Percentiles rank a stretch among this genome's conserved stretches.
Conservation (phyloP, 1,140 invertebrate species). For the Drusus annulatus region DNA sequence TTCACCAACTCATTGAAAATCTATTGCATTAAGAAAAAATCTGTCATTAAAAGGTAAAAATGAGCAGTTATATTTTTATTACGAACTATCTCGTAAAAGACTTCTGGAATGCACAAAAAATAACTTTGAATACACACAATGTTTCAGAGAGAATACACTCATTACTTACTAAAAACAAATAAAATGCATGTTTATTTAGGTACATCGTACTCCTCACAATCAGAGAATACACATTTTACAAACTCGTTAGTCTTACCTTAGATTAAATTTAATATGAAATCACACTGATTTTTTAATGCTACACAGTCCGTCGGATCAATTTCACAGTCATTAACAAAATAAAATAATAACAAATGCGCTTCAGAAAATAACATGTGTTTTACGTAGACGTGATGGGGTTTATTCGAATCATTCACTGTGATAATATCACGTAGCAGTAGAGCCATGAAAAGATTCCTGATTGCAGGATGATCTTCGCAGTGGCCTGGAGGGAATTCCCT, state of each 20-base stretch:
- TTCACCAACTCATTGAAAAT: too few relatives aligned
- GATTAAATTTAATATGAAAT: constrained; percentile 35
- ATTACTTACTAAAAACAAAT: too few relatives aligned
- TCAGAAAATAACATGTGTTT: neutral
- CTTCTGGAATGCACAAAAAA: too few relatives aligned
- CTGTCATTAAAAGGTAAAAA: too few relatives aligned
- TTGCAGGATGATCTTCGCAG: neutral
- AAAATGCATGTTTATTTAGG: too few relatives aligned
- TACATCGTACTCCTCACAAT: constrained; percentile 8
- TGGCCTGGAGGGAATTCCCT: neutral
- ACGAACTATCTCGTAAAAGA: too few relatives aligned
- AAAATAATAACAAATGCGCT: too few relatives aligned
- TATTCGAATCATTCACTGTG: neutral
- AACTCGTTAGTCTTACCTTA: neutral
- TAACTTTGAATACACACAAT: too few relatives aligned
- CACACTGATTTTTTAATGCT: constrained; percentile 39
- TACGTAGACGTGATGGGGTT: neutral
- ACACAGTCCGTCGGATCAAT: constrained; percentile 1
- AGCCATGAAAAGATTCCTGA: constrained; percentile 11
- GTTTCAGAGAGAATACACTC: too few relatives aligned
- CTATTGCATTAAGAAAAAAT: too few relatives aligned
- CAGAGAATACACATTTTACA: constrained; percentile 16
- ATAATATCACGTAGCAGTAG: neutral
- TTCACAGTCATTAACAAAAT: neutral
- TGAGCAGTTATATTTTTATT: too few relatives aligned